phyloP scores from a whole-genome alignment of 2,113 vertebrate genomes.

The Melospiza georgiana region DNA sequence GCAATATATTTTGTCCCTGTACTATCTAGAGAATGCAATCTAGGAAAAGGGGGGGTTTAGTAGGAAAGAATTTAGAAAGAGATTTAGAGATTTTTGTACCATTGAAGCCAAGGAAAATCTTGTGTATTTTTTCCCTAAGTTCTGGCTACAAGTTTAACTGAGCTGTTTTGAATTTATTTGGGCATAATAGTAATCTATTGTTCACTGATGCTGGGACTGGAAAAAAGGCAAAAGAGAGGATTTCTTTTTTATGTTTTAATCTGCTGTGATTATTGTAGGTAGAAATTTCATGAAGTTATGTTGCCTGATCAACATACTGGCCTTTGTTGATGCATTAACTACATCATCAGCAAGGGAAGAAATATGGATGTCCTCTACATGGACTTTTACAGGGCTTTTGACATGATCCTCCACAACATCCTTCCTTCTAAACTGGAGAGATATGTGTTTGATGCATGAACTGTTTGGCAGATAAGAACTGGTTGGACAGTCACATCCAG shows the following conservation, averaged over 20 bases:
- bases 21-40: neutral
- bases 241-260: neutral
- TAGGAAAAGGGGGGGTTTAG: neutral
- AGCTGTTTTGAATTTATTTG: neutral
- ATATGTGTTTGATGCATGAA: neutral
- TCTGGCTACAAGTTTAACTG: neutral
- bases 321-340: neutral
- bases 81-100: neutral
- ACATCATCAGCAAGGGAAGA: neutral
- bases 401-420: neutral
- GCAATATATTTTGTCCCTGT: neutral
- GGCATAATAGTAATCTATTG: neutral
- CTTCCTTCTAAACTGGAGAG: neutral
- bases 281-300: neutral
- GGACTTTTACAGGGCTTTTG: neutral
- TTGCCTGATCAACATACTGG: neutral
- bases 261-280: neutral
- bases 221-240: neutral
- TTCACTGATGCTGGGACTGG: neutral
- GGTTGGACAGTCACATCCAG: neutral
- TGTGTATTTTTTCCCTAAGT: neutral
- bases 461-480: neutral
- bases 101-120: neutral
- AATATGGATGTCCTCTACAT: neutral
- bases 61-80: neutral